Evolutionary conservation across 2,888 invertebrate species (phyloP).

Genomic region (Eristalis intricaria): DNA sequence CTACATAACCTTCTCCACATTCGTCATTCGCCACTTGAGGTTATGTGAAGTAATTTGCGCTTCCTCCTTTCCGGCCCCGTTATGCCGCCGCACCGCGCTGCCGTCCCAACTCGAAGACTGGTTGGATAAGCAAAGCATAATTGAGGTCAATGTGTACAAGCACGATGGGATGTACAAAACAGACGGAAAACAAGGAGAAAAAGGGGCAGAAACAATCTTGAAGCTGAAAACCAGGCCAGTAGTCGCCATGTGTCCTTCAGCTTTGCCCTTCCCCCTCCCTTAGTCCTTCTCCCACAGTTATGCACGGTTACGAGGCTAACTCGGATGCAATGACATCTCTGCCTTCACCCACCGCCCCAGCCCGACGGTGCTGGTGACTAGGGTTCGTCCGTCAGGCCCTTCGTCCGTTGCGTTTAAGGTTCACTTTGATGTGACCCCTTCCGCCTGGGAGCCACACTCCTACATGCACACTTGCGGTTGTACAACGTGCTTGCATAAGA

Average conservation of each 20-base stretch:
- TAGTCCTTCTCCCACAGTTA: neutral
- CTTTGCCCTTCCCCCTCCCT: neutral
- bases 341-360: neutral
- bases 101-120: neutral
- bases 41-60: neutral
- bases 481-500: neutral
- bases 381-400: neutral
- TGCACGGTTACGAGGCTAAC: neutral
- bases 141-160: constrained; percentile 14
- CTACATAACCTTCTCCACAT: neutral
- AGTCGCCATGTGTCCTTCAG: neutral
- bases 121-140: neutral
- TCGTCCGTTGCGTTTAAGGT: neutral
- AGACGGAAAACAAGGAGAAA: neutral
- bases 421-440: neutral
- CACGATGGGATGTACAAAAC: neutral
- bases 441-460: neutral
- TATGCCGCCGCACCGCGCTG: too few relatives aligned
- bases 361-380: neutral
- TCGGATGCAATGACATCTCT: neutral
- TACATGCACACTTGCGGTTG: neutral
- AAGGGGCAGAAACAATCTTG: neutral
- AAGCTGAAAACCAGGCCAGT: neutral
- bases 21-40: neutral
- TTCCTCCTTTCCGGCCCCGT: neutral